Conservation (phyloP, 2,113 vertebrate genomes). For the Riparia riparia region DNA sequence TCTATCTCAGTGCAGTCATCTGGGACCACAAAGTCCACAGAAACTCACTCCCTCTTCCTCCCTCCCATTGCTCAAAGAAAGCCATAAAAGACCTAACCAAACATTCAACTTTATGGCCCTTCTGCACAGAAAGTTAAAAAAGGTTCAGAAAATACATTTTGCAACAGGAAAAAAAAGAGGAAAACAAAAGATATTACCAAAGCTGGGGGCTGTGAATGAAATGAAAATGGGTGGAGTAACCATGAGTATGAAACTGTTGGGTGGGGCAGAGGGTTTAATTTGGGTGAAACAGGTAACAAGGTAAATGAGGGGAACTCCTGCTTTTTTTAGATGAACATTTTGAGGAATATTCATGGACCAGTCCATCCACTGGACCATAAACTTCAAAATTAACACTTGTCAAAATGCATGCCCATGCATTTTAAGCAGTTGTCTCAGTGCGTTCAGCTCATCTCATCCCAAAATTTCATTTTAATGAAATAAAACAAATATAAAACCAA, state of each 20-base stretch:
- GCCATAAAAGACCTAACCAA: not conserved
- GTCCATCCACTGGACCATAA: not conserved
- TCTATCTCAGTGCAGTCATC: not conserved
- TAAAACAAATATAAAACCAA: not conserved
- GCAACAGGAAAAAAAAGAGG: not conserved
- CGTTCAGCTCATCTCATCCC: fast-evolving
- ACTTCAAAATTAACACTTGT: not conserved
- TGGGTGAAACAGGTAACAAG: not conserved
- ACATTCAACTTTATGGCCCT: not conserved
- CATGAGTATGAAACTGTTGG: not conserved
- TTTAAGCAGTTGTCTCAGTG: not conserved
- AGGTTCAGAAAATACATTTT: not conserved
- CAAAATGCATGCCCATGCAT: not conserved
- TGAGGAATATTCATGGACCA: not conserved
- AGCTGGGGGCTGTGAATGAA: not conserved
- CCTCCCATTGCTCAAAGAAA: not conserved
- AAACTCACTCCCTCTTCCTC: not conserved
- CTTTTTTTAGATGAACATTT: not conserved
- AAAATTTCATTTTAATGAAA: not conserved
- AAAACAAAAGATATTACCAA: not conserved
- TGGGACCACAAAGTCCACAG: not conserved
- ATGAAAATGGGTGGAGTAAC: not conserved
- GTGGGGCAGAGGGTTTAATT: not conserved
- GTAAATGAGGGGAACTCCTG: not conserved
- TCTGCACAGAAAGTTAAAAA: not conserved